Evolutionary conservation across 1,140 invertebrate species (phyloP).

Genomic region (Araneus ventricosus): DNA sequence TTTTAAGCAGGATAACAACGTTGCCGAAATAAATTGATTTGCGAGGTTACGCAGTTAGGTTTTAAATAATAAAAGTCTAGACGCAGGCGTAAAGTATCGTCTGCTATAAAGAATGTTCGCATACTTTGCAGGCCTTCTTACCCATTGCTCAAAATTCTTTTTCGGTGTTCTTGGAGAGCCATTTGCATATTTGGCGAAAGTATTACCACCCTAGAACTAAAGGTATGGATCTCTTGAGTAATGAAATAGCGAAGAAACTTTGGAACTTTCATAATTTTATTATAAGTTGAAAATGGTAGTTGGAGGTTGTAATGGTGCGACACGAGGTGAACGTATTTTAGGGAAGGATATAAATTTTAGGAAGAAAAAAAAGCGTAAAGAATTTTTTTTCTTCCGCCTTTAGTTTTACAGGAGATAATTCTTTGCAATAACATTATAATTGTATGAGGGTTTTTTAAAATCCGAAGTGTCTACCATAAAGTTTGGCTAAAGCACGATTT

Average conservation of each 20-base stretch:
- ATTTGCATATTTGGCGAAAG: constrained; percentile 46
- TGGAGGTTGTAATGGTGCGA: neutral
- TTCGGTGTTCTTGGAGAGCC: neutral
- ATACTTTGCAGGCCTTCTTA: neutral
- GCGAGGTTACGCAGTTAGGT: constrained; percentile 52
- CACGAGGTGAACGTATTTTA: neutral
- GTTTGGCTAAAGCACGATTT: too few species aligned
- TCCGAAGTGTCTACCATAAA: too few species aligned
- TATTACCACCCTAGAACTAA: constrained; percentile 17
- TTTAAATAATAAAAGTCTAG: constrained; percentile 66
- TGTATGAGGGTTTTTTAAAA: too few species aligned
- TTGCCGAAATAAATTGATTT: constrained; percentile 70
- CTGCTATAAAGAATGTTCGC: constrained; percentile 42
- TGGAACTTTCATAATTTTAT: constrained; percentile 49
- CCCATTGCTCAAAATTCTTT: neutral
- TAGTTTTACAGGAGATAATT: too few species aligned
- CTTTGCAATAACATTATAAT: too few species aligned
- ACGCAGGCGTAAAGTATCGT: neutral
- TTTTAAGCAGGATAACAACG: constrained; percentile 19
- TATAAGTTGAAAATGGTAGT: constrained; percentile 24
- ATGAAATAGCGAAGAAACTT: constrained; percentile 7
- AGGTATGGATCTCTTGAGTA: constrained; percentile 7
- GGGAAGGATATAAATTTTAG: neutral
- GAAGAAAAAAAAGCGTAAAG: too few species aligned
- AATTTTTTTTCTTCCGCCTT: too few species aligned